Percentiles rank a stretch among this genome's conserved stretches.
These are phyloP conservation scores for Halocaridina rubra DNA, from an alignment of 2,888 invertebrate species.

Conservation along the genomic window DNA sequence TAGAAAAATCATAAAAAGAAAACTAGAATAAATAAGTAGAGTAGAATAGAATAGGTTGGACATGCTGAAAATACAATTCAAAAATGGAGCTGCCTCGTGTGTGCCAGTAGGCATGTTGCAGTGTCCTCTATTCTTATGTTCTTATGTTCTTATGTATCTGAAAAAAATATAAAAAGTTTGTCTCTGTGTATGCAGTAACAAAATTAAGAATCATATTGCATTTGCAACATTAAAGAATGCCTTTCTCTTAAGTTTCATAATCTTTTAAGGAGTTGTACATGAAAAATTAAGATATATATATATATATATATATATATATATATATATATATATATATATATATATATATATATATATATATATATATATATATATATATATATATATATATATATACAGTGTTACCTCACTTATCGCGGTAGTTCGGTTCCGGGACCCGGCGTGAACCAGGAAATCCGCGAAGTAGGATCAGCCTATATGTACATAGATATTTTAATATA, in stretches of 20 bases:
- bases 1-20: too few relatives aligned
- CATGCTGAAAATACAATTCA: too few relatives aligned
- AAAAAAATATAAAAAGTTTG: too few relatives aligned
- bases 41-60: too few relatives aligned
- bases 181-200: background rate
- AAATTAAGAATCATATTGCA: background rate
- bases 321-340: background rate
- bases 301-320: background rate
- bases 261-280: background rate
- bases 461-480: background rate
- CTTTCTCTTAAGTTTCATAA: too few relatives aligned
- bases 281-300: background rate
- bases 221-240: too few relatives aligned
- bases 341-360: conserved; percentile 23
- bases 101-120: too few relatives aligned
- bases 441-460: background rate
- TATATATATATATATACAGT: conserved; percentile 5
- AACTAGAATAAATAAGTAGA: too few relatives aligned
- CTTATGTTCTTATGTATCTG: background rate
- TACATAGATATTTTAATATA: too few relatives aligned
- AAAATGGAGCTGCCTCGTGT: too few relatives aligned
- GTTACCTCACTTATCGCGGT: too few relatives aligned
- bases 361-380: conserved; percentile 18
- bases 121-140: background rate
- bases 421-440: too few relatives aligned